Evolutionary conservation across 2,113 vertebrate species (phyloP).

Genomic region (Myrmecobius fasciatus): DNA sequence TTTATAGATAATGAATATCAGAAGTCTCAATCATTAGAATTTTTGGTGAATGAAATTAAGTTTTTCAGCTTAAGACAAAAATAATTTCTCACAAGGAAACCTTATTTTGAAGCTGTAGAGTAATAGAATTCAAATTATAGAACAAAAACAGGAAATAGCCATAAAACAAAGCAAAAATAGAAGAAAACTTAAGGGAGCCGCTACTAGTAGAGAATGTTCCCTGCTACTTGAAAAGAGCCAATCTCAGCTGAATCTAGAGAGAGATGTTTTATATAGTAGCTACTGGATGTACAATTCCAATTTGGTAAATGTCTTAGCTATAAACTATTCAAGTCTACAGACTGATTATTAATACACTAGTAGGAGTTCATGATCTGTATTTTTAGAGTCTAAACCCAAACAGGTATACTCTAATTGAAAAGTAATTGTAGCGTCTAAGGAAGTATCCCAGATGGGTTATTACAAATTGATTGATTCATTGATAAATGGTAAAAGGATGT

Average conservation of each 20-base stretch:
- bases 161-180: neutral
- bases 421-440: neutral
- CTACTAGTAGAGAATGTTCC: neutral
- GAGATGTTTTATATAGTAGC: neutral
- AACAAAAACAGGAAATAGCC: neutral
- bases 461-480: neutral
- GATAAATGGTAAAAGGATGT: too few species aligned
- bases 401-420: neutral
- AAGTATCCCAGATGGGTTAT: neutral
- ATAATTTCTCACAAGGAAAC: neutral
- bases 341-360: neutral
- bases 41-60: neutral
- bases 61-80: neutral
- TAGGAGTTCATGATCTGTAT: neutral
- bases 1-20: neutral
- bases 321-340: neutral
- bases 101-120: neutral
- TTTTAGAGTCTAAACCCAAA: neutral
- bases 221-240: neutral
- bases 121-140: neutral
- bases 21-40: neutral
- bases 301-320: neutral
- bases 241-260: neutral
- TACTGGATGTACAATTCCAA: neutral
- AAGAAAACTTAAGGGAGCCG: neutral